phyloP scores from a whole-genome alignment of 64 coral and sea anemone genomes.

The Montipora cactus region DNA sequence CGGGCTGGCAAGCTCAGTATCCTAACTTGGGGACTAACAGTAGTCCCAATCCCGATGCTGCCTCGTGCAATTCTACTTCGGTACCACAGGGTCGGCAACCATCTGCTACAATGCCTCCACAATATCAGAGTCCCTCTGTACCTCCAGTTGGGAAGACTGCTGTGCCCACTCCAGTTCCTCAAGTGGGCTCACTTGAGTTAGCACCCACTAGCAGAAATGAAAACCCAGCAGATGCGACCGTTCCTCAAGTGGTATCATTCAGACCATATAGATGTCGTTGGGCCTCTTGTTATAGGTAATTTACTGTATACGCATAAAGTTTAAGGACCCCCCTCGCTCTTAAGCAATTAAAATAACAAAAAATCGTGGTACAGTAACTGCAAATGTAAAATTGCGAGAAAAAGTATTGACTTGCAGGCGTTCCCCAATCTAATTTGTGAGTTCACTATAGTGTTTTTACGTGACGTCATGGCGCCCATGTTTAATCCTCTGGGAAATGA shows the following conservation, averaged over 20 bases:
- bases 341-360: no score
- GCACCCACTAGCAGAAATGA: constrained; percentile 13
- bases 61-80: neutral
- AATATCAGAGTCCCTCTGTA: neutral
- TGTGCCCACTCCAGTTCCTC: neutral
- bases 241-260: constrained; percentile 35
- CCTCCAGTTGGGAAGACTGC: neutral
- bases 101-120: neutral
- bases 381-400: no score
- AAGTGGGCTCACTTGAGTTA: neutral
- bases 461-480: no score
- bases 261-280: constrained; percentile 83
- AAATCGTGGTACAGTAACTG: no score
- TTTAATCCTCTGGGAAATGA: no score
- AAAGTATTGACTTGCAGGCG: no score
- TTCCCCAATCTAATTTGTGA: no score
- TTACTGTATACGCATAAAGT: neutral
- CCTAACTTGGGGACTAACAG: neutral
- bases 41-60: neutral
- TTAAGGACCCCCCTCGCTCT: no score
- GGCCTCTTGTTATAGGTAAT: constrained; percentile 74
- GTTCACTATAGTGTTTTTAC: no score
- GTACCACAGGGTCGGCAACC: neutral
- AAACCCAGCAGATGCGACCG: neutral
- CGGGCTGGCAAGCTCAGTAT: constrained; percentile 4